phyloP scores from a whole-genome alignment of 2,113 vertebrate genomes.

The Sceloporus tristichus region DNA sequence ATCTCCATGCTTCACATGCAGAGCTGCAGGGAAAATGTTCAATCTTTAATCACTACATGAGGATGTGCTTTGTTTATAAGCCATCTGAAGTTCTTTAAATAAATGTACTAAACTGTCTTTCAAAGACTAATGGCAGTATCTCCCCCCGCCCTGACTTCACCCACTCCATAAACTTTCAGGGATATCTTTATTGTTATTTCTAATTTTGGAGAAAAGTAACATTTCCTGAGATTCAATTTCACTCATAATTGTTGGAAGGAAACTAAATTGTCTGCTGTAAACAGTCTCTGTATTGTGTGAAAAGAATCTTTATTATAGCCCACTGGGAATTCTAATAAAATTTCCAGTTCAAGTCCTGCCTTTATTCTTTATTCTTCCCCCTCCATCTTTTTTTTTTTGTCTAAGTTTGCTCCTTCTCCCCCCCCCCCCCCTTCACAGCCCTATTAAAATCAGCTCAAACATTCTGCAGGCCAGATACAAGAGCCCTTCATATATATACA shows the following conservation, averaged over 20 bases:
- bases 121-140: constrained; percentile 57
- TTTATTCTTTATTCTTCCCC: constrained; percentile 1
- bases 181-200: constrained; percentile 90
- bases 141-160: background rate
- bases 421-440: background rate
- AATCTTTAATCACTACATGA: background rate
- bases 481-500: constrained; percentile 60
- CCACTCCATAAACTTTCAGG: constrained; percentile 79
- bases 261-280: constrained; percentile 94
- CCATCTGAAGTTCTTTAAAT: constrained; percentile 68
- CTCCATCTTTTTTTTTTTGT: background rate
- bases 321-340: constrained; percentile 72
- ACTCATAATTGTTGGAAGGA: constrained; percentile 99
- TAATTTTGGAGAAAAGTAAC: constrained; percentile 92
- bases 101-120: constrained; percentile 63
- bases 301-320: constrained; percentile 78
- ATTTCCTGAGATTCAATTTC: constrained; percentile 99
- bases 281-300: constrained; percentile 89
- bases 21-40: constrained; percentile 11
- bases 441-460: constrained; percentile 67
- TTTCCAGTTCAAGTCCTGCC: constrained; percentile 59
- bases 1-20: constrained; percentile 5
- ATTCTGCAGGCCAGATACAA: constrained; percentile 47
- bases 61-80: constrained; percentile 62
- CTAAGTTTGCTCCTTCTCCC: constrained; percentile 51